These are phyloP conservation scores for Cygnus buccinator DNA, from an alignment of 2,113 vertebrate genomes.

Conservation along the genomic window DNA sequence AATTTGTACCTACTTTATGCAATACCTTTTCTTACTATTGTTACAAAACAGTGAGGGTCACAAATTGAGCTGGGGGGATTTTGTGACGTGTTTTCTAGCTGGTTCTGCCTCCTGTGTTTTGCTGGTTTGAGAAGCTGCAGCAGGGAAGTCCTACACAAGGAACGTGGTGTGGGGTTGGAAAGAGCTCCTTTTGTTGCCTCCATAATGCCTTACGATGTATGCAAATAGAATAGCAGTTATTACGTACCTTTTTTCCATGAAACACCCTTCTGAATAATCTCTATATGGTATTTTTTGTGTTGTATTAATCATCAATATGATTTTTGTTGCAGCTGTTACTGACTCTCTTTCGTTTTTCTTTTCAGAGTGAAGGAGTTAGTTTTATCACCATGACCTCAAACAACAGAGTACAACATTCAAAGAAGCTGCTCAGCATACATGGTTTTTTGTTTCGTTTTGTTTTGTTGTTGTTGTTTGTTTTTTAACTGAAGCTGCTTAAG, in stretches of 20 bases:
- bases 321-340: not conserved
- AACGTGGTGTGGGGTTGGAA: not conserved
- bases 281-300: not conserved
- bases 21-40: not conserved
- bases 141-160: not conserved
- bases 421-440: conserved; percentile 60
- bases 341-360: conserved; percentile 53
- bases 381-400: conserved; percentile 45
- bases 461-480: not conserved
- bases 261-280: not conserved
- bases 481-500: conserved; percentile 73
- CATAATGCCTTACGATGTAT: not conserved
- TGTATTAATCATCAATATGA: not conserved
- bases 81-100: not conserved
- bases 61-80: not conserved
- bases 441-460: not conserved
- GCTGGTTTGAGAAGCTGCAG: not conserved
- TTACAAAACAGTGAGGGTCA: not conserved
- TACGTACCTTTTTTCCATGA: not conserved
- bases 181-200: not conserved
- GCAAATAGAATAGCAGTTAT: not conserved
- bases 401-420: conserved; percentile 58
- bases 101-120: not conserved
- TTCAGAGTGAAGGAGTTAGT: conserved; percentile 78
- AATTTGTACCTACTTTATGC: not conserved